Evolutionary conservation across 2,888 invertebrate genomes (phyloP), one percentile per base, ranked within the genome.

Genomic region (Acronicta psi): DNA sequence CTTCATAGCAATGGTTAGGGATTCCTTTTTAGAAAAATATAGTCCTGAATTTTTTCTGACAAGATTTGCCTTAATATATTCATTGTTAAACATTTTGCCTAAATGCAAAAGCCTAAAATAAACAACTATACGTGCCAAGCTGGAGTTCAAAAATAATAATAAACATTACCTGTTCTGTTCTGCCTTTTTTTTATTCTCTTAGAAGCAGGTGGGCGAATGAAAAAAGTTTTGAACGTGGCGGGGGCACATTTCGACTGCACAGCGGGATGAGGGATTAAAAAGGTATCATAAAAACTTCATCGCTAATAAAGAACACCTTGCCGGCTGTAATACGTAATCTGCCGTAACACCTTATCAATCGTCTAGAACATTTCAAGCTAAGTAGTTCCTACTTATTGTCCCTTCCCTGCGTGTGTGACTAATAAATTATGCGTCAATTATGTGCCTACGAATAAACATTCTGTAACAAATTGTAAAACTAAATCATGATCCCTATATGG

Each of bases 181-280:
- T 59, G 40, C 17, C 31, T 53, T 36, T 86, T 79, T 75, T 86
- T 85, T 82, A 83, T 80, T 73, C 72, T 52, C 56, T 63, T 67
- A 49, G 56, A 63, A 79, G 87, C 91, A 91, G 91, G 90, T 91
- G 91, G 73, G 72, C 73, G 34, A 11, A 67, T 69, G 72, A 83
- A 87, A 88, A 88, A 85, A 82, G 67, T 54, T 64, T 65, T 72
- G 73, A 77, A 80, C 74, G 65, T 77, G 77, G 77, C 67, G 77
- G 77, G 79, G 81, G 75, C 75, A 60, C 50, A 72, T 77, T 81
- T 82, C 74, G 71, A 63, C 63, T 55, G 42, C 69, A 56, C 73
- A 75, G 69, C 73, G 75, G 73, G 79, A 79, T 73, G 68, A 77
- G 58, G 70, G 67, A 71, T 79, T 68, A 71, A 65, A n/a, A 76